Conservation (phyloP, 2,888 invertebrate species). For the Ophraella communa region DNA sequence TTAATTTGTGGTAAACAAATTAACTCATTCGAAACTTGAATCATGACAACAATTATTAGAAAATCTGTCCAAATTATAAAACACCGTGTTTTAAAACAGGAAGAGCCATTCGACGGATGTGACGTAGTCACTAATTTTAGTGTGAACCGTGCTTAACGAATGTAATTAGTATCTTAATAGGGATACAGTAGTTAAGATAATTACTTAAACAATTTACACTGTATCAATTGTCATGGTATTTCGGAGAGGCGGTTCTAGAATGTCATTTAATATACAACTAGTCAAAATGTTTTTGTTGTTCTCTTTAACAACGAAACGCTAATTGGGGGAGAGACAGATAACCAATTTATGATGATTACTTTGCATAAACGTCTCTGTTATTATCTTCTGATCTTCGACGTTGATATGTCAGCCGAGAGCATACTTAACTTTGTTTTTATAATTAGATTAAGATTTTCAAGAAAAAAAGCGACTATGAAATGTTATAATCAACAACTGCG, state of each 20-base stretch:
- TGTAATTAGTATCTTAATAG: constrained; percentile 61
- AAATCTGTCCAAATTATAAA: constrained; percentile 54
- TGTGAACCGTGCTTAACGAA: constrained; percentile 59
- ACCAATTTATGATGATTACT: constrained; percentile 50
- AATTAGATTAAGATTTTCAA: constrained; percentile 10
- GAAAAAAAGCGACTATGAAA: neutral
- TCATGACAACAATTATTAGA: constrained; percentile 44
- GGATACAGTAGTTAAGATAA: constrained; percentile 62
- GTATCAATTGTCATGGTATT: constrained; percentile 50
- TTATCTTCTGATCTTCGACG: constrained; percentile 17
- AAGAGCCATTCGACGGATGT: constrained; percentile 56
- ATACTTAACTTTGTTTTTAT: constrained; percentile 21
- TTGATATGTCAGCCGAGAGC: constrained; percentile 18
- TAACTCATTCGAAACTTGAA: constrained; percentile 35
- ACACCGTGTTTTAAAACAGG: constrained; percentile 53
- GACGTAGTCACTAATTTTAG: constrained; percentile 58
- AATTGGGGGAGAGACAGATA: constrained; percentile 45
- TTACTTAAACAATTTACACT: constrained; percentile 59
- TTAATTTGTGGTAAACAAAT: constrained; percentile 37
- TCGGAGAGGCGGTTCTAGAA: constrained; percentile 51
- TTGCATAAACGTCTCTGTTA: constrained; percentile 34
- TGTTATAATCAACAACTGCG: neutral
- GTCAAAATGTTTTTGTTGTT: constrained; percentile 19
- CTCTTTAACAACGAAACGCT: constrained; percentile 15
- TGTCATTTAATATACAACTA: constrained; percentile 24